These are phyloP conservation scores for Hypena proboscidalis DNA, from an alignment of 2,888 invertebrate species.

Conservation along the genomic window DNA sequence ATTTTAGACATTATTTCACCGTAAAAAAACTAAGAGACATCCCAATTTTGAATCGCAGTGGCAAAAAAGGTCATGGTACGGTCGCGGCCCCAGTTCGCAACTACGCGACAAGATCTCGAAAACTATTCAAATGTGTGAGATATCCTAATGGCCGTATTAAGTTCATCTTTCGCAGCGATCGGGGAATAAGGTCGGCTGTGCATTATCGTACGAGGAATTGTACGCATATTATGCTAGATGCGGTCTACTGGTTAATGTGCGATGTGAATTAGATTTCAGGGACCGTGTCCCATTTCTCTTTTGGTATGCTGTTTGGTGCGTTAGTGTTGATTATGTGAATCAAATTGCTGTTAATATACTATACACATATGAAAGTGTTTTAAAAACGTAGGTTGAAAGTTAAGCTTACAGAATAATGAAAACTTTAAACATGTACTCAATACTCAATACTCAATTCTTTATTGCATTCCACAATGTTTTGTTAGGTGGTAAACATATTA, in stretches of 20 bases:
- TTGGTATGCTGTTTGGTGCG: neutral
- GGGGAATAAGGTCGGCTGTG: constrained; percentile 56
- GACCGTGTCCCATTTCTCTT: neutral
- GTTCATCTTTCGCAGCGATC: constrained; percentile 68
- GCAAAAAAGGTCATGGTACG: too few species aligned
- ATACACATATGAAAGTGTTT: too few species aligned
- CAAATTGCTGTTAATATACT: too few species aligned
- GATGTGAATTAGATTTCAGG: neutral
- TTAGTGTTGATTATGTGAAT: neutral
- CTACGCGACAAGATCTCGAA: constrained; percentile 47
- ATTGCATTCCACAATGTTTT: too few species aligned
- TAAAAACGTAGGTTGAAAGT: too few species aligned
- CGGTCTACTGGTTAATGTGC: constrained; percentile 2
- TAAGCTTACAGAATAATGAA: too few species aligned
- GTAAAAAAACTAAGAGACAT: too few species aligned
- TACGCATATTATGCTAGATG: constrained; percentile 16
- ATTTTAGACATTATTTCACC: too few species aligned
- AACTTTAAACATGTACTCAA: too few species aligned
- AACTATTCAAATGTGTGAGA: constrained; percentile 70
- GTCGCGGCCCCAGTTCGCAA: constrained; percentile 28
- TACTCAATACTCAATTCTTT: too few species aligned
- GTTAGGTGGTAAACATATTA: too few species aligned
- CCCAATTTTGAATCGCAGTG: too few species aligned
- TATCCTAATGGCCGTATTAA: constrained; percentile 71
- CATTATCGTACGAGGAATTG: constrained; percentile 52